phyloP scores from a whole-genome alignment of 2,888 invertebrate species.

The Muscina levida region DNA sequence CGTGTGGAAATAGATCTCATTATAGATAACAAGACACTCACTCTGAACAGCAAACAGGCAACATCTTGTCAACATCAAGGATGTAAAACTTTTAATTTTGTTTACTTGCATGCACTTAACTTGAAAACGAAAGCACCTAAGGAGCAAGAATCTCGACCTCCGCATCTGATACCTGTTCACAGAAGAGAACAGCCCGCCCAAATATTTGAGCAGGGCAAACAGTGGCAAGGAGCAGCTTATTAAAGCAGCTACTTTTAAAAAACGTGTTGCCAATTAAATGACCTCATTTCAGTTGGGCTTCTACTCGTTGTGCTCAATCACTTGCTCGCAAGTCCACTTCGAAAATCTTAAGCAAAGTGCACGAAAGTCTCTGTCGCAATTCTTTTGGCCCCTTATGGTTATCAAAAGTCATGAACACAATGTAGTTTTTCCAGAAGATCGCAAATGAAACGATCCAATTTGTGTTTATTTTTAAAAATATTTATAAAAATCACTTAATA shows the following conservation, averaged over 20 bases:
- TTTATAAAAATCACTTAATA: too few species aligned
- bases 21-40: conserved; percentile 71
- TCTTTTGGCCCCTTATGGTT: too few species aligned
- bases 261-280: neutral
- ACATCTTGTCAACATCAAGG: conserved; percentile 68
- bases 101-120: conserved; percentile 57
- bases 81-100: conserved; percentile 69
- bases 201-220: conserved; percentile 46
- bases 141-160: conserved; percentile 8
- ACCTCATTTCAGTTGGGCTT: conserved; percentile 9
- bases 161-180: neutral
- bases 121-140: conserved; percentile 24
- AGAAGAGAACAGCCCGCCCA: conserved; percentile 15
- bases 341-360: too few species aligned
- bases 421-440: too few species aligned
- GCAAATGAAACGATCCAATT: too few species aligned
- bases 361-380: too few species aligned
- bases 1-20: conserved; percentile 70
- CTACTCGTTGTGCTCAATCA: too few species aligned
- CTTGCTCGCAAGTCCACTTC: too few species aligned
- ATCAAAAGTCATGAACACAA: too few species aligned
- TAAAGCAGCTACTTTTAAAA: conserved; percentile 45
- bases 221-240: conserved; percentile 15
- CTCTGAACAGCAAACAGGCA: conserved; percentile 58
- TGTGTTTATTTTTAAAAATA: too few species aligned